phyloP scores from a whole-genome alignment of 2,888 invertebrate species.

The Mactromeris polynyma region DNA sequence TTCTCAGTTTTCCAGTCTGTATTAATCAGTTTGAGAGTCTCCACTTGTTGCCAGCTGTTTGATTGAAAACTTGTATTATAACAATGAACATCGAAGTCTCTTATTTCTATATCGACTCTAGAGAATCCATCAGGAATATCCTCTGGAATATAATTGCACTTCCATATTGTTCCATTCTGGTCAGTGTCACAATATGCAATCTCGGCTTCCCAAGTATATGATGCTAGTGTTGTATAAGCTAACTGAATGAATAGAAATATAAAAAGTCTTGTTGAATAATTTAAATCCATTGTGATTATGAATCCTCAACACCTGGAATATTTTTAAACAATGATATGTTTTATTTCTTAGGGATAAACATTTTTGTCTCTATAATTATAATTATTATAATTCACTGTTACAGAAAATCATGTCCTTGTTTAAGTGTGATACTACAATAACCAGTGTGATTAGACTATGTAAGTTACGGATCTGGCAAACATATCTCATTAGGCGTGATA shows the following conservation, averaged over 20 bases:
- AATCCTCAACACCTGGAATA: no score
- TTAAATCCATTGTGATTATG: not conserved
- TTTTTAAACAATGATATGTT: no score
- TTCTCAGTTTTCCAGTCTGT: not conserved
- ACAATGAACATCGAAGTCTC: not conserved
- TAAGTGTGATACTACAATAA: no score
- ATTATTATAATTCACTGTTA: no score
- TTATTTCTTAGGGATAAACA: no score
- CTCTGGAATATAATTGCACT: conserved; percentile 12
- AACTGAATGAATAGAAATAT: not conserved
- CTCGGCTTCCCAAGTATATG: not conserved
- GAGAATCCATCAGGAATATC: not conserved
- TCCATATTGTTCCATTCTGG: not conserved
- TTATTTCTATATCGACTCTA: not conserved
- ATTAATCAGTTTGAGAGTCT: not conserved
- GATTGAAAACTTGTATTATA: not conserved
- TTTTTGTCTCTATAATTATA: no score
- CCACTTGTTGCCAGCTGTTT: not conserved
- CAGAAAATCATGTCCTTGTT: no score
- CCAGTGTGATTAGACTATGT: no score
- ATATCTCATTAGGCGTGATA: no score
- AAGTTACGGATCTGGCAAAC: no score
- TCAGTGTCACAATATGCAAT: not conserved
- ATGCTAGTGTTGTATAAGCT: not conserved
- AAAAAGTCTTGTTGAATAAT: not conserved